Evolutionary conservation across 2,888 invertebrate species (phyloP).

Genomic region (Pseudeuparius sepicola): DNA sequence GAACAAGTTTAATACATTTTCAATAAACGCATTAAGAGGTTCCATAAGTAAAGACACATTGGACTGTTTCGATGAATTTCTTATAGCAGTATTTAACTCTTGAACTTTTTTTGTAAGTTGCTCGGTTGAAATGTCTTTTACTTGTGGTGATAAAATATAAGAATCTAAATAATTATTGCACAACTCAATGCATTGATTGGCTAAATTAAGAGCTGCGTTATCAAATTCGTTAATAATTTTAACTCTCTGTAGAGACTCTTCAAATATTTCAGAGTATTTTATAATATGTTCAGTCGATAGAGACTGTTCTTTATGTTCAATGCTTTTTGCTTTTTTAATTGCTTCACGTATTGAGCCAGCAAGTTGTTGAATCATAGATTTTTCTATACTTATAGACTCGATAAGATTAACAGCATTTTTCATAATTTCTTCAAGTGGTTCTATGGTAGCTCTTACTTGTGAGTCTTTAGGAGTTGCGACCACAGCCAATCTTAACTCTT

Average conservation of each 20-base stretch:
- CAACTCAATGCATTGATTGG: conserved; percentile 16
- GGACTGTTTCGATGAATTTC: conserved; percentile 18
- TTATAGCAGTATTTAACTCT: conserved; percentile 16
- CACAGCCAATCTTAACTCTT: conserved; percentile 33
- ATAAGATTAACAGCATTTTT: conserved; percentile 37
- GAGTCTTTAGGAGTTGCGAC: conserved; percentile 32
- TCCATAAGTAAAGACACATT: conserved; percentile 18
- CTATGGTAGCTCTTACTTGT: conserved; percentile 31
- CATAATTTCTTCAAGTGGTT: conserved; percentile 34
- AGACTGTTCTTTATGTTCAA: conserved; percentile 13
- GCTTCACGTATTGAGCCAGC: conserved; percentile 12
- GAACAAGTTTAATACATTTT: conserved; percentile 21
- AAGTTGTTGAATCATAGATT: conserved; percentile 16
- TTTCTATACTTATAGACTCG: conserved; percentile 30
- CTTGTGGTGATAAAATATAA: conserved; percentile 13
- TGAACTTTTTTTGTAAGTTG: conserved; percentile 20
- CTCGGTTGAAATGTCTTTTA: conserved; percentile 13
- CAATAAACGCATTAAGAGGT: conserved; percentile 18
- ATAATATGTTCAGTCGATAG: conserved; percentile 11
- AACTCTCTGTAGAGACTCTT: conserved; percentile 13
- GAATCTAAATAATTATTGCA: conserved; percentile 19
- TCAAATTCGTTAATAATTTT: conserved; percentile 13
- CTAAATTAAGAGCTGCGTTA: conserved; percentile 13
- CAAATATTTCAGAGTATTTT: conserved; percentile 8
- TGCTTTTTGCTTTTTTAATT: conserved; percentile 16